Percentiles rank a stretch among this genome's conserved stretches.
These are phyloP conservation scores for Psophia crepitans DNA, from an alignment of 2,113 vertebrate species.

Conservation along the genomic window DNA sequence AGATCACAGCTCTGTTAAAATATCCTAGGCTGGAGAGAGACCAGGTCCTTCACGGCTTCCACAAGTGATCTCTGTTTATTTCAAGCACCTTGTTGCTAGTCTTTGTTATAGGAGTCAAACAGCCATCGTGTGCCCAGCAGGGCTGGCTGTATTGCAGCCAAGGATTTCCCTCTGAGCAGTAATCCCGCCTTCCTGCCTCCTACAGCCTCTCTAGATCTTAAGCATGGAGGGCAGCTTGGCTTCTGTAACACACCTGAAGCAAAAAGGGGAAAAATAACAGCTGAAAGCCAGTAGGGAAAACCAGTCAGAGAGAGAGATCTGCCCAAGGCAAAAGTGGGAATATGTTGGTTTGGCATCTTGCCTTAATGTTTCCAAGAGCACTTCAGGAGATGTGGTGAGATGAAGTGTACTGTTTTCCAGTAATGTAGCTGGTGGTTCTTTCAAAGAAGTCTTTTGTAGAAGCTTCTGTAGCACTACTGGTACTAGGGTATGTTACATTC, in stretches of 20 bases:
- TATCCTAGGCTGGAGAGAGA: not conserved
- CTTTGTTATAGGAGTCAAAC: not conserved
- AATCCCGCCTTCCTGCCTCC: not conserved
- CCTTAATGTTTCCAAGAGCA: not conserved
- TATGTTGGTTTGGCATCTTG: not conserved
- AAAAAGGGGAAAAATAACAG: not conserved
- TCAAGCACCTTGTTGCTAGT: not conserved
- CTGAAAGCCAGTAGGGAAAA: not conserved
- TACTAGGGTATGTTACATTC: not conserved
- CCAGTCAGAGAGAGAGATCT: not conserved
- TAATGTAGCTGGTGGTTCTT: not conserved
- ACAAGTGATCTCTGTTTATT: not conserved
- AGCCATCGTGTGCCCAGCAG: not conserved
- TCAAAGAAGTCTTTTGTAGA: not conserved
- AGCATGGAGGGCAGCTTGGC: not conserved
- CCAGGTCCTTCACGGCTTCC: not conserved
- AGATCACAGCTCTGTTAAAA: not conserved
- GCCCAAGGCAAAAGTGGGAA: not conserved
- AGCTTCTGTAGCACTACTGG: not conserved
- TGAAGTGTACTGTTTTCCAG: not conserved
- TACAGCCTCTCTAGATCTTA: not conserved
- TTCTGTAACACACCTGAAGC: not conserved
- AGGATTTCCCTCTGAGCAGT: not conserved
- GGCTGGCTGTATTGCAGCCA: not conserved
- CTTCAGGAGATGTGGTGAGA: not conserved